phyloP scores from a whole-genome alignment of 2,113 vertebrate species.

The Megaceryle torquata region DNA sequence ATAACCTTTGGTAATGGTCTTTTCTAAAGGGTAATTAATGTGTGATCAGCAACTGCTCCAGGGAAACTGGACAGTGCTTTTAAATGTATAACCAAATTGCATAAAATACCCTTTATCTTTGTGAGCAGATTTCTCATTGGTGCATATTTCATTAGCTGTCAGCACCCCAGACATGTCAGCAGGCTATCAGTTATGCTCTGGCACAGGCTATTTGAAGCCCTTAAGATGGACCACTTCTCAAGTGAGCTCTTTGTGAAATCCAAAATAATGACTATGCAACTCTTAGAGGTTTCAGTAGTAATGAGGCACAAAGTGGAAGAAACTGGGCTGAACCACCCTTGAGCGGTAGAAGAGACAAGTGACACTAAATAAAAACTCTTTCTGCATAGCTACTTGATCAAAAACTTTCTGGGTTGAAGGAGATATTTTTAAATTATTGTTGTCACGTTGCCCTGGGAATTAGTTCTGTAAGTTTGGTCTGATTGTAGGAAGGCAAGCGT shows the following conservation, averaged over 20 bases:
- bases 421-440: background rate
- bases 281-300: background rate
- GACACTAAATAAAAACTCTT: background rate
- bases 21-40: constrained; percentile 28
- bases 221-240: background rate
- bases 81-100: background rate
- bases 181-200: background rate
- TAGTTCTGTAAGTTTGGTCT: background rate
- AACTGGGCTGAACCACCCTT: background rate
- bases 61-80: background rate
- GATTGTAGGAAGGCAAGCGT: background rate
- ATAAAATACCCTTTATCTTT: background rate
- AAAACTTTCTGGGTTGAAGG: background rate
- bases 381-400: background rate
- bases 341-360: background rate
- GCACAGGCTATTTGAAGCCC: background rate
- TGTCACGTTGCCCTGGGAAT: background rate
- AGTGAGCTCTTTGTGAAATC: background rate
- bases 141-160: background rate
- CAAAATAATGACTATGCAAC: background rate
- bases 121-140: background rate
- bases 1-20: constrained; percentile 17
- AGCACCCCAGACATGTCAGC: background rate
- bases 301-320: background rate
- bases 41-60: background rate